phyloP scores from a whole-genome alignment of 1,140 invertebrate genomes.

The Ostrea denselamellosa region DNA sequence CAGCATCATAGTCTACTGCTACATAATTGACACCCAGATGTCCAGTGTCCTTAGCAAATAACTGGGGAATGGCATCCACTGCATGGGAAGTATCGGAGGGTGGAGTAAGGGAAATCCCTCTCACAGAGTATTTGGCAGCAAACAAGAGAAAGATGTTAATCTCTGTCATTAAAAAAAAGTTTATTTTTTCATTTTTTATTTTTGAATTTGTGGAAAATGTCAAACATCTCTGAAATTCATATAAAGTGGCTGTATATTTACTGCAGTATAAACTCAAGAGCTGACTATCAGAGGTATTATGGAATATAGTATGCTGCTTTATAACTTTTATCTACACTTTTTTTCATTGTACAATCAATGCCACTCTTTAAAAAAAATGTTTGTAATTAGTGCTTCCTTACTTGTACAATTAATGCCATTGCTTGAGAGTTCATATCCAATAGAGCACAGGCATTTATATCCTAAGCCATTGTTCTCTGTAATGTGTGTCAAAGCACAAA shows the following conservation, averaged over 20 bases:
- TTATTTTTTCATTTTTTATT: neutral
- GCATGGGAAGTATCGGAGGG: slow-evolving; percentile 50
- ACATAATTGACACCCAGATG: slow-evolving; percentile 90
- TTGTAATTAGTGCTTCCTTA: slow-evolving; percentile 74
- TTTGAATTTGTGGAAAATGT: neutral
- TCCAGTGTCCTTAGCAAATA: slow-evolving; percentile 83
- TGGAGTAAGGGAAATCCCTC: slow-evolving; percentile 95
- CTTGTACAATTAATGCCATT: slow-evolving; percentile 91
- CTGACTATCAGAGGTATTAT: neutral
- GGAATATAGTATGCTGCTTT: neutral
- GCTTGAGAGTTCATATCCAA: slow-evolving; percentile 88
- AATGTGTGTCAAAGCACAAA: slow-evolving; percentile 93
- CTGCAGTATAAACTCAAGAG: neutral
- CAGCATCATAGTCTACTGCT: slow-evolving; percentile 96
- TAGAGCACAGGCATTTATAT: slow-evolving; percentile 95
- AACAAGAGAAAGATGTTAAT: slow-evolving; percentile 97
- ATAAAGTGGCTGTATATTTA: neutral
- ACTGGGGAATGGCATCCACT: slow-evolving; percentile 91
- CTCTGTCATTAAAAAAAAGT: slow-evolving; percentile 77
- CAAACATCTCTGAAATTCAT: neutral
- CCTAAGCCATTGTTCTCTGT: slow-evolving; percentile 89
- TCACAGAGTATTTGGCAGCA: slow-evolving; percentile 97
- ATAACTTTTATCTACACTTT: neutral
- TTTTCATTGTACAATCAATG: neutral
- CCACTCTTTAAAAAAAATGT: too few species aligned